Base-by-base conservation (phyloP, 2,888 invertebrate genomes). In the Scaptodrosophila latifasciaeformis region DNA sequence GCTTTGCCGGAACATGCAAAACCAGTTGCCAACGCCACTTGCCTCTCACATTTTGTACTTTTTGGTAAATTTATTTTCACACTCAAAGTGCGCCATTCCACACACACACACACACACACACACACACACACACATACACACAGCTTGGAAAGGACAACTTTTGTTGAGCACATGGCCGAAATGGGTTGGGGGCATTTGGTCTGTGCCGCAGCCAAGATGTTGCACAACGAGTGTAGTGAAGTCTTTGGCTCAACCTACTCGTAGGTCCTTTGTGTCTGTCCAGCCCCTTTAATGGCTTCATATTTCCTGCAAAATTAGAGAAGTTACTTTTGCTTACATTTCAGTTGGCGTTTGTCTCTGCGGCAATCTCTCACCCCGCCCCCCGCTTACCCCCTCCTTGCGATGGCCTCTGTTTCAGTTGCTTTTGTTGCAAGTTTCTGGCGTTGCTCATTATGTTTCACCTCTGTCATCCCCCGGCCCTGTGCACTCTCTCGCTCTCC, bases 251-350 rank as follows among this genome's bases (percentile, higher is more conserved):
- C n/a, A n/a, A n/a, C n/a, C 24, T 47, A 17, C 31, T 2, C 44
- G 13, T 5, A 15, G 13, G 9, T 9, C 29, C 1, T 30, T 39
- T 6, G 13, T 29, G 39, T 17, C 45, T 31, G 17, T 9, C 44
- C 46, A 46, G 65, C 63, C 66, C 80, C 80, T 82, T 82, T 82
- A 80, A 82, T 82, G 78, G 83, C 78, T 83, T 81, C 82, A 83
- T 82, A 83, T 83, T 82, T 82, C 70, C 78, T 80, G 60, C 70
- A 70, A 83, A 82, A 82, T 83, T 82, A 82, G 82, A 80, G 78
- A 78, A 76, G 79, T 79, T 72, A 63, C 68, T 75, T 72, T 62
- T 75, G 66, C 77, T 57, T 57, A 63, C 70, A 74, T 51, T 77
- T 55, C 58, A 52, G 59, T 60, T 64, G 57, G 55, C 67, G 45